phyloP scores from a whole-genome alignment of 1,140 invertebrate genomes.

The Meloidogyne floridensis region DNA sequence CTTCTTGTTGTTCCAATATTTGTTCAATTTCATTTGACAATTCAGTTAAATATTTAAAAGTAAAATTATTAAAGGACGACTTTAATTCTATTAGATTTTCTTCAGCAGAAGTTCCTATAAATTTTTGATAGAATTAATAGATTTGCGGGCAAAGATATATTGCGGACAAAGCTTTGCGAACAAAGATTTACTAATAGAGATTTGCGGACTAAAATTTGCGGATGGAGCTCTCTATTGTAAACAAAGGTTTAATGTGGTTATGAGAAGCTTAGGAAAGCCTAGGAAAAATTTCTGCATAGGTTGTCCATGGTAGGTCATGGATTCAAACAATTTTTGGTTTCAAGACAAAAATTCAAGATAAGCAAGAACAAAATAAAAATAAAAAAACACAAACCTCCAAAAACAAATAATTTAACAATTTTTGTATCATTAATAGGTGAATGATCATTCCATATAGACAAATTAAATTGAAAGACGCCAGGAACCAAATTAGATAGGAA shows the following conservation, averaged over 20 bases:
- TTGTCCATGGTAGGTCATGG: too few species aligned
- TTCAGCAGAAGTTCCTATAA: background rate
- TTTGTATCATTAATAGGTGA: background rate
- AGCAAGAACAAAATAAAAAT: too few species aligned
- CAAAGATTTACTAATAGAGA: too few species aligned
- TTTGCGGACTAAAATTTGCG: background rate
- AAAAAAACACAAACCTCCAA: background rate
- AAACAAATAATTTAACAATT: background rate
- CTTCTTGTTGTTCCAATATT: background rate
- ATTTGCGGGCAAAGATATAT: too few species aligned
- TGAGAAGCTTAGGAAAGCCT: too few species aligned
- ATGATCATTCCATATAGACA: background rate
- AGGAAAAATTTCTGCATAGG: too few species aligned
- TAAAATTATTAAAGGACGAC: background rate
- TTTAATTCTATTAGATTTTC: background rate
- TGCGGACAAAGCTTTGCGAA: too few species aligned
- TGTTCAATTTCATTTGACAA: background rate
- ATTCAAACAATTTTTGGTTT: too few species aligned
- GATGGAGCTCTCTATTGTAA: too few species aligned
- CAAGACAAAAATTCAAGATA: too few species aligned
- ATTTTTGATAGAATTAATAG: background rate
- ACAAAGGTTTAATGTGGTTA: too few species aligned
- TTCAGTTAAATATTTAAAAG: background rate
- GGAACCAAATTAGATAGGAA: slow-evolving; percentile 8
- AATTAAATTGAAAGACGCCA: slow-evolving; percentile 11